Conservation (phyloP, 2,888 invertebrate species). For the Saturnia pavonia region DNA sequence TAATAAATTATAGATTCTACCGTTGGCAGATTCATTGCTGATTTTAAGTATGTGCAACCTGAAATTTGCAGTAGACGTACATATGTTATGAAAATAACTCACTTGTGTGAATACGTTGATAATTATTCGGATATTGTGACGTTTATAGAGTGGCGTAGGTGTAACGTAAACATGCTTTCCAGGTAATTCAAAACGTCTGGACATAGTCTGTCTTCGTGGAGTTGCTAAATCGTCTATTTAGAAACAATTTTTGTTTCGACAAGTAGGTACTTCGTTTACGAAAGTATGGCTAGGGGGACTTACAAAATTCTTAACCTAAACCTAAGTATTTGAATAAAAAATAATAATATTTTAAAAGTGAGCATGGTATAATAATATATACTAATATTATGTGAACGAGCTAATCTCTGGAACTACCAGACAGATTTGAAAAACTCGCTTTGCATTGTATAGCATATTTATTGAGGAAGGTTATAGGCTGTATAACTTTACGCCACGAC, state of each 20-base stretch:
- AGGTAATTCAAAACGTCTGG: conserved; percentile 18
- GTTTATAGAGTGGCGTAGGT: conserved; percentile 1
- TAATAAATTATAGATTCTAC: background rate
- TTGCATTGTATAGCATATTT: no score
- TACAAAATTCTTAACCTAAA: background rate
- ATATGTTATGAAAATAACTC: background rate
- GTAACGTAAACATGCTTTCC: conserved; percentile 11
- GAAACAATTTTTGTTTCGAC: background rate
- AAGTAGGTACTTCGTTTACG: background rate
- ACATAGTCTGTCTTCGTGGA: conserved; percentile 1
- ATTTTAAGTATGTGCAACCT: background rate
- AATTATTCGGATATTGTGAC: conserved; percentile 14
- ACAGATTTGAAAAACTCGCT: no score
- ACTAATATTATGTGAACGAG: no score
- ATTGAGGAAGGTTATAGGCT: no score
- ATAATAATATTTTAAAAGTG: no score
- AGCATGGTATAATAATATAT: no score
- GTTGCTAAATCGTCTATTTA: conserved; percentile 5
- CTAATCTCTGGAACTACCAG: no score
- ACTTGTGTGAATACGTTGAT: conserved; percentile 4
- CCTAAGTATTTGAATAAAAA: no score
- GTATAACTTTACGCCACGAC: no score
- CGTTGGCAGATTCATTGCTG: background rate
- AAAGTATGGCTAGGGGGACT: background rate
- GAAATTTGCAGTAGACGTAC: background rate